These are phyloP conservation scores for Eudyptes chrysolophus DNA, from an alignment of 2,113 vertebrate genomes.

Conservation along the genomic window DNA sequence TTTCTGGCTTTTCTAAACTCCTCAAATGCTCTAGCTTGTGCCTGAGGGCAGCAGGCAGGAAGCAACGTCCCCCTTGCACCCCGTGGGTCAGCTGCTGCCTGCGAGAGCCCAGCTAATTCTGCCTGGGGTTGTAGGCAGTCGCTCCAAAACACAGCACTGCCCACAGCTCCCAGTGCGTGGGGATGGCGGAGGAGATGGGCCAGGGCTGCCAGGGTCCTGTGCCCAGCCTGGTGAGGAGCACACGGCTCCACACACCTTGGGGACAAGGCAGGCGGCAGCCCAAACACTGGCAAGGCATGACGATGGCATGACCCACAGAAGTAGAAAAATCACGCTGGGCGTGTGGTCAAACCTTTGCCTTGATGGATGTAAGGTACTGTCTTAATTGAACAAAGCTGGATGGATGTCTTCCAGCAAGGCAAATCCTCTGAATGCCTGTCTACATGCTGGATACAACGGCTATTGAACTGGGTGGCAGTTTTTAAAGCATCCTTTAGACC, in stretches of 20 bases:
- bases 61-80: not conserved
- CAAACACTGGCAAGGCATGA: fast-evolving
- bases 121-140: not conserved
- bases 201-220: not conserved
- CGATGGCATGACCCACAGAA: not conserved
- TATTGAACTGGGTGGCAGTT: not conserved
- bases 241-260: fast-evolving
- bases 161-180: fast-evolving
- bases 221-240: not conserved
- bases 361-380: not conserved
- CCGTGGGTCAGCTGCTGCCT: not conserved
- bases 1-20: not conserved
- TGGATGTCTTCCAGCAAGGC: not conserved
- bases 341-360: not conserved
- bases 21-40: not conserved
- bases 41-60: not conserved
- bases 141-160: not conserved
- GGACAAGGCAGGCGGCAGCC: not conserved
- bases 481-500: not conserved
- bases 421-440: not conserved
- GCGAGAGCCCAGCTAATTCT: fast-evolving
- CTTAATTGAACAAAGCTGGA: not conserved
- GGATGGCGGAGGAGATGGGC: fast-evolving
- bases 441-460: fast-evolving
- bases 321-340: not conserved